These are phyloP conservation scores for Spheniscus humboldti DNA, from an alignment of 2,797 vertebrate species.

Conservation along the genomic window DNA sequence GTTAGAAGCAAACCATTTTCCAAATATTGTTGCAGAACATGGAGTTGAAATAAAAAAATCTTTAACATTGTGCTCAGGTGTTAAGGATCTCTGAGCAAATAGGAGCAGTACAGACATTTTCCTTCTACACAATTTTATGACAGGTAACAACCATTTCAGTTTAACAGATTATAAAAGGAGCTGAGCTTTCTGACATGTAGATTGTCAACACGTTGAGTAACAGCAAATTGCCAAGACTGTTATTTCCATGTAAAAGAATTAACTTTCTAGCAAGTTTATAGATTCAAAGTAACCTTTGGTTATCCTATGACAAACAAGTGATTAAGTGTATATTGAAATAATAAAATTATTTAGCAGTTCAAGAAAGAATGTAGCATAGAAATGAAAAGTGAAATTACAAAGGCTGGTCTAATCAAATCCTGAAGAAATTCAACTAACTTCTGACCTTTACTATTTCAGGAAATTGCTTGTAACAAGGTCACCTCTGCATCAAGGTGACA, in stretches of 20 bases:
- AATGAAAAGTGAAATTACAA: neutral
- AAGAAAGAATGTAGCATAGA: neutral
- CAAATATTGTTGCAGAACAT: neutral
- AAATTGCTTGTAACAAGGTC: neutral
- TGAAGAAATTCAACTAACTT: neutral
- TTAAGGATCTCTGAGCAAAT: neutral
- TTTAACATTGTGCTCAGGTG: neutral
- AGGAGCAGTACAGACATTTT: neutral
- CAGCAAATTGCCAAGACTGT: neutral
- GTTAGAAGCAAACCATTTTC: neutral
- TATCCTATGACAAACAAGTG: neutral
- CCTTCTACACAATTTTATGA: neutral
- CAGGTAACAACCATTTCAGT: neutral
- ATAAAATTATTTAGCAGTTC: neutral
- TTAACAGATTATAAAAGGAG: neutral
- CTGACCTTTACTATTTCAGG: neutral
- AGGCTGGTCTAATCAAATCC: neutral
- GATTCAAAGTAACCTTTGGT: neutral
- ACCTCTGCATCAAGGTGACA: neutral
- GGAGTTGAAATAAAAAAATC: neutral
- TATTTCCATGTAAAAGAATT: neutral
- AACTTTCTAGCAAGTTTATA: neutral
- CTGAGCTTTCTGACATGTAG: neutral
- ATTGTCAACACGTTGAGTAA: neutral
- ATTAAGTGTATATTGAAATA: neutral